Conservation (phyloP, 2,797 vertebrate genomes). For the Myotis planiceps region DNA sequence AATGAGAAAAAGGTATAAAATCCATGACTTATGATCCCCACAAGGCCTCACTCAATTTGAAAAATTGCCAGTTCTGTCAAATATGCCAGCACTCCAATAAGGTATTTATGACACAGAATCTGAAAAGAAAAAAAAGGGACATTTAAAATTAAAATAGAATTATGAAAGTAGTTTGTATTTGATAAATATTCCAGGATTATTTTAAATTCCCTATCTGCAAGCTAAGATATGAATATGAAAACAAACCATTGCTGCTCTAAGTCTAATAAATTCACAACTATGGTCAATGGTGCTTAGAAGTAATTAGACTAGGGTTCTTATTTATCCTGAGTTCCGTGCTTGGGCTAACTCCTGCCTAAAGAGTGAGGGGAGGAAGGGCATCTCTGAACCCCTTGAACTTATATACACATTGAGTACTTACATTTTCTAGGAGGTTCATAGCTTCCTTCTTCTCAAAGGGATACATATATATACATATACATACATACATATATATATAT, state of each 20-base stretch:
- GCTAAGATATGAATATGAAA: background rate
- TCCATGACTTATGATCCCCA: background rate
- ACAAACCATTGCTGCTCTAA: background rate
- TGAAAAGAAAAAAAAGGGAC: constrained; percentile 77
- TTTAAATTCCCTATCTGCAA: background rate
- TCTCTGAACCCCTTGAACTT: background rate
- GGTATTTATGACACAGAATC: constrained; percentile 92
- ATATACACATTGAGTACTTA: background rate
- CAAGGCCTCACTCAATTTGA: constrained; percentile 84
- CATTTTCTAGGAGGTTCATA: background rate
- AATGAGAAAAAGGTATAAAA: background rate
- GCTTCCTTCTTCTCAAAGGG: background rate
- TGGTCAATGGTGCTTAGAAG: background rate
- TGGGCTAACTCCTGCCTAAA: background rate
- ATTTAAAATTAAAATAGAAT: constrained; percentile 54
- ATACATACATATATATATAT: no score
- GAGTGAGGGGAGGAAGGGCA: background rate
- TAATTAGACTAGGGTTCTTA: background rate
- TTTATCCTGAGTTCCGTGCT: background rate
- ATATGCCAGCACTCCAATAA: constrained; percentile 91
- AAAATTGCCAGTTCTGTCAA: constrained; percentile 93
- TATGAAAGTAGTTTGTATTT: constrained; percentile 43
- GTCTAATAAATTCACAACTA: constrained; percentile 11
- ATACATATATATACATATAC: background rate
- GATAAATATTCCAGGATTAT: constrained; percentile 1